Evolutionary conservation across 2,888 invertebrate species (phyloP).

Genomic region (Bombylius discolor): DNA sequence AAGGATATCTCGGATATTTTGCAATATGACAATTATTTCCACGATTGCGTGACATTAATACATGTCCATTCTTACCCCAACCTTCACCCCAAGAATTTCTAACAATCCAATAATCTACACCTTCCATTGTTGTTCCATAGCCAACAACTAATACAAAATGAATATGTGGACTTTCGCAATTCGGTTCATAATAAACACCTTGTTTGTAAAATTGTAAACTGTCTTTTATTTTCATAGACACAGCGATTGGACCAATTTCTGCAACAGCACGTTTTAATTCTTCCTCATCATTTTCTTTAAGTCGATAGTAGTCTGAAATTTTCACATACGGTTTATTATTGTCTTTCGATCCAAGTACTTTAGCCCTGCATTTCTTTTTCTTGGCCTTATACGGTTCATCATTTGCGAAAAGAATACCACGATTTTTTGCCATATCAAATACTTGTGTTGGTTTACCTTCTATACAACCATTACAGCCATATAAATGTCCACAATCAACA

Average conservation of each 20-base stretch:
- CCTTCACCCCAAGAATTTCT: conserved; percentile 13
- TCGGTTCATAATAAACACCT: conserved; percentile 61
- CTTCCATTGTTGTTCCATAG: conserved; percentile 6
- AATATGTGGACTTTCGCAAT: conserved; percentile 61
- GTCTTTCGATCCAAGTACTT: too few relatives aligned
- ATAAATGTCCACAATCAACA: too few relatives aligned
- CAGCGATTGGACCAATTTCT: conserved; percentile 62
- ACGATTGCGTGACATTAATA: conserved; percentile 6
- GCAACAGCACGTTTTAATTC: conserved; percentile 45
- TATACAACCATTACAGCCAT: too few relatives aligned
- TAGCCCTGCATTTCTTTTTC: too few relatives aligned
- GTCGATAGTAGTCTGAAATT: too few relatives aligned
- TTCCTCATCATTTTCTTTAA: too few relatives aligned
- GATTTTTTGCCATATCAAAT: too few relatives aligned
- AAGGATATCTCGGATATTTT: conserved; percentile 24
- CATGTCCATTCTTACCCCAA: conserved; percentile 12
- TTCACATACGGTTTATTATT: too few relatives aligned
- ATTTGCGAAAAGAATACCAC: too few relatives aligned
- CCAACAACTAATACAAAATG: conserved; percentile 11
- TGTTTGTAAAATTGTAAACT: conserved; percentile 65
- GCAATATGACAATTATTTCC: conserved; percentile 10
- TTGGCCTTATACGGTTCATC: too few relatives aligned
- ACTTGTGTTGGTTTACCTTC: too few relatives aligned
- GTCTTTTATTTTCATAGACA: conserved; percentile 65
- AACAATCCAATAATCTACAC: conserved; percentile 10